Evolutionary conservation across 1,140 invertebrate genomes (phyloP), one percentile per base, ranked within the genome.

Genomic region (Papilio polytes): DNA sequence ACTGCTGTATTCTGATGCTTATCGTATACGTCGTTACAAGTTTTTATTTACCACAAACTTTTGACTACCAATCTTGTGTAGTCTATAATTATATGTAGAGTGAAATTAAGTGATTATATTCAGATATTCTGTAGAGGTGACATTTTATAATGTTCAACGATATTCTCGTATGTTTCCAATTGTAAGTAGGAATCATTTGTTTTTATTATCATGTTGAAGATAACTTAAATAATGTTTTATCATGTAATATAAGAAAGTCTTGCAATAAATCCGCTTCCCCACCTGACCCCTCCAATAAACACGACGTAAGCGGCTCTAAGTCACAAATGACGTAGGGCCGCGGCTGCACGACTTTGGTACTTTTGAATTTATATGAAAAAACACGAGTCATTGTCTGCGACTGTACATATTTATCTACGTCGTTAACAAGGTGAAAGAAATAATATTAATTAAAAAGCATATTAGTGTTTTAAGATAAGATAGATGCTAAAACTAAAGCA

Each of bases 1-100:
- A 86, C 87, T 85, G 84, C 83, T 88, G 87, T 87, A 89, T 90
- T 91, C 87, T 90, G 90, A 92, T 87, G 87, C 89, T 92, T 89
- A 90, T 92, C 90, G 89, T 87, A 83, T 82, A 85, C 81, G 72
- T 36, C 81, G 76, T 80, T 80, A 13, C 48, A 76, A 15, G 20
- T 80, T 73, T 80, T 79, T 83, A 18, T 18, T 48, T 48, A n/a
- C n/a, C 15, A 18, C 15, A 15, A 51, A 51, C 0, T 51, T 51
- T 15, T 51, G 36, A 41, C 3, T 41, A 8, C 7, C 7, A 41
- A 41, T 41, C 36, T 41, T 8, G 36, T 41, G 36, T 41, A 8
- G 36, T 36, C 31, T 36, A 36, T 36, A 36, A 8, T 41, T 41
- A 41, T 41, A 41, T 41, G 36, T 41, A 41, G 7, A 41, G 0